phyloP scores from a whole-genome alignment of 1,140 invertebrate genomes.

The Physella acuta region DNA sequence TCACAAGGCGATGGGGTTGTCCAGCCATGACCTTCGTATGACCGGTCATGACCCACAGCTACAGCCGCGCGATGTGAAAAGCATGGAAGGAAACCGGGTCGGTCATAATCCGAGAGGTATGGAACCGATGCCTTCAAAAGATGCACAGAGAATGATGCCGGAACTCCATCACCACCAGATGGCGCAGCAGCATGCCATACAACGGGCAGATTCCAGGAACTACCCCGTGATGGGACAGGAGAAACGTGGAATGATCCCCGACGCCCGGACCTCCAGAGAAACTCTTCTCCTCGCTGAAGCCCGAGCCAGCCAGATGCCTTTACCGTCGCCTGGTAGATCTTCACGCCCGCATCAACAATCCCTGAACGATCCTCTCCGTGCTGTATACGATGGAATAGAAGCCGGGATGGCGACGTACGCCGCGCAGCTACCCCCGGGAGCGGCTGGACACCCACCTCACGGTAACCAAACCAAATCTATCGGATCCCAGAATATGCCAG shows the following conservation, averaged over 20 bases:
- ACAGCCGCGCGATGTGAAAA: background rate
- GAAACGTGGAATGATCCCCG: background rate
- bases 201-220: background rate
- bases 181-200: background rate
- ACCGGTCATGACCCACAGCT: background rate
- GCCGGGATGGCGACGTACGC: background rate
- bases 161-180: slow-evolving; percentile 3
- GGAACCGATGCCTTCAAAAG: background rate
- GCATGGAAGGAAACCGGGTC: too few species aligned
- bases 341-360: background rate
- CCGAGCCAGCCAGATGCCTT: background rate
- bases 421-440: background rate
- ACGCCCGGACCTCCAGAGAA: background rate
- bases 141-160: background rate
- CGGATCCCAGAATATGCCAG: background rate
- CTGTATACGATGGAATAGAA: background rate
- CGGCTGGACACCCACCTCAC: background rate
- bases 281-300: background rate
- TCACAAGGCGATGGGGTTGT: background rate
- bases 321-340: background rate
- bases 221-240: background rate
- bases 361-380: background rate
- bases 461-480: background rate
- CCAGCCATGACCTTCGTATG: background rate
- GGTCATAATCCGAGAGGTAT: background rate